Evolutionary conservation across 2,888 invertebrate genomes (phyloP), one percentile per base, ranked within the genome.

Genomic region (Unio delphinus): DNA sequence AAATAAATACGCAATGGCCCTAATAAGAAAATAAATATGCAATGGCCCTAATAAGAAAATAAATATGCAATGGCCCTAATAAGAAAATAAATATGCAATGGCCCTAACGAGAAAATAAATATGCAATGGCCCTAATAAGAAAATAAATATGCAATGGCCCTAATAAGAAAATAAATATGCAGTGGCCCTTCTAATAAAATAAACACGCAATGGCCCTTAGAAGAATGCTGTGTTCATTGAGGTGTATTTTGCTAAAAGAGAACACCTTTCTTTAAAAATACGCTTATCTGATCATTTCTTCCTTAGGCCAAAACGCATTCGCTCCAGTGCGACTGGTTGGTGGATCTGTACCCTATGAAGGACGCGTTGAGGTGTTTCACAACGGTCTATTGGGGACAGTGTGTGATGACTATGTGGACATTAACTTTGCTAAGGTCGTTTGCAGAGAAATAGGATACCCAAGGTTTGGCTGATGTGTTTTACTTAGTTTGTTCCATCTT

Each of bases 391-490:
- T 79, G 82, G 80, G 82, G 0, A 69, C 73, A 7, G 67, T 78
- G 66, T 77, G 77, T 68, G 74, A 74, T 61, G 74, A 77, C 69
- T 20, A 66, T 67, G 79, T 75, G 75, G 65, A 68, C n/a, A 68
- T 65, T 57, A 65, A 65, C 2, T 74, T 76, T 55, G 80, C 81
- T 15, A 67, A 67, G 6, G 74, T 78, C 17, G 69, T 82, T 28
- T 82, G 81, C 70, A 71, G 68, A 30, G 70, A 69, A 75, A 73
- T 85, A 28, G 81, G 83, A 64, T 84, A 77, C 73, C 58, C 61
- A 23, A 65, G 68, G 78, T 77, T 30, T 45, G 45, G 11, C 45
- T 45, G 1, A 15, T 45, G 15, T 45, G 1, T 0, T 45, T 11
- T 45, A 11, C 4, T 15, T 45, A 4, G 3, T 45, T 15, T 3